Base-by-base conservation (phyloP, 2,113 vertebrate species). In the Seriola aureovittata region DNA sequence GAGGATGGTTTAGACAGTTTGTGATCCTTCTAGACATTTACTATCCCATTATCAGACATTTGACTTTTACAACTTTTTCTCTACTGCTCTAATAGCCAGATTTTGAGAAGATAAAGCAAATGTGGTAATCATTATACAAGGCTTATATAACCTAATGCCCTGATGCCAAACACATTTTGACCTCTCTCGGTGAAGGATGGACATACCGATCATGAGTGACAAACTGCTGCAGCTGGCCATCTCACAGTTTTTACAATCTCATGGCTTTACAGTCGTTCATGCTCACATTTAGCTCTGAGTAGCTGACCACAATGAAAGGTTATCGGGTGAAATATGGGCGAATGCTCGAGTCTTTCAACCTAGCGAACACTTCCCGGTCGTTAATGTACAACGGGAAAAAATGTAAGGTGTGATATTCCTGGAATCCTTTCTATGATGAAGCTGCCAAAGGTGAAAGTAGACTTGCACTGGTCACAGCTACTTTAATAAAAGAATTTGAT, bases 151-250 rank as follows among this genome's bases (percentile, higher is more conserved):
- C 67, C 65, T 70, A 48, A 75, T 17, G 62, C 25, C 55, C 78
- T 74, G 55, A 59, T 67, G 67, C 10, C 62, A 34, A 36, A 12
- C 57, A 66, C 64, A 54, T 38, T 85, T 69, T 85, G 74, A 88
- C 89, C 80, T 81, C 64, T 42, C 40, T 54, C 50, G 4, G 65
- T 29, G 23, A 63, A 76, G 67, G 40, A 85, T 46, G 64, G 60
- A 84, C 70, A 57, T 55, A 48, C 12, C 69, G 58, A 21, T 55
- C 62, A 71, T 6, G 36, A 57, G 36, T 79, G 87, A 92, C 71
- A 65, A 85, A 88, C 59, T 40, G 70, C 78, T 82, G 81, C 81
- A 91, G 77, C 76, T 89, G 89, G 55, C 23, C 21, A 55, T 63
- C 52, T 74, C 40, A 42, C 44, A 68, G 8, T 48, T 80, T 88